These are phyloP conservation scores for Lepidurus packardi DNA, from an alignment of 1,140 invertebrate species.

Conservation along the genomic window DNA sequence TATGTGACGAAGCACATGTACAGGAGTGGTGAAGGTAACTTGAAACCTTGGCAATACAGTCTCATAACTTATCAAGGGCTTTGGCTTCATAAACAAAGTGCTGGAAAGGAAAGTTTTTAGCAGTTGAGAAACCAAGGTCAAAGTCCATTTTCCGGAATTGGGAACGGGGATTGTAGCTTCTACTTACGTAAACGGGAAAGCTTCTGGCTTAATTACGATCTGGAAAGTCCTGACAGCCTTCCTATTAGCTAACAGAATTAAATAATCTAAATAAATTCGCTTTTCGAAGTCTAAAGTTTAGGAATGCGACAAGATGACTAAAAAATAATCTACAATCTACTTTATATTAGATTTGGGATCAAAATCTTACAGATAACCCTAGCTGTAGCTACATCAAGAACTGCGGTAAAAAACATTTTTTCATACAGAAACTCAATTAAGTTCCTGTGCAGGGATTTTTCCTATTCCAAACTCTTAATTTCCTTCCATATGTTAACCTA, in stretches of 20 bases:
- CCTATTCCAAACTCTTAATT: background rate
- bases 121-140: background rate
- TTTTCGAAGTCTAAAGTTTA: no score
- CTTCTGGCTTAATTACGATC: no score
- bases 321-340: background rate
- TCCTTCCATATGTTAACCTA: background rate
- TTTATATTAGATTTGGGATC: background rate
- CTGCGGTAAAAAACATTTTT: background rate
- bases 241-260: no score
- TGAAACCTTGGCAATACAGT: background rate
- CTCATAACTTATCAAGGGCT: background rate
- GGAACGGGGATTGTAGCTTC: background rate
- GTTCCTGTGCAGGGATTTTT: background rate
- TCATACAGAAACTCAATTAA: background rate
- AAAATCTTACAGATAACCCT: background rate
- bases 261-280: no score
- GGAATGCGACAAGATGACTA: no score
- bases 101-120: background rate
- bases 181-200: background rate
- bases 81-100: background rate
- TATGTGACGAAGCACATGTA: background rate
- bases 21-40: background rate
- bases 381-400: background rate
- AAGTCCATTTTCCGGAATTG: background rate
- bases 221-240: no score